Base-by-base conservation (phyloP, 2,797 vertebrate species). In the Novumbra hubbsi region DNA sequence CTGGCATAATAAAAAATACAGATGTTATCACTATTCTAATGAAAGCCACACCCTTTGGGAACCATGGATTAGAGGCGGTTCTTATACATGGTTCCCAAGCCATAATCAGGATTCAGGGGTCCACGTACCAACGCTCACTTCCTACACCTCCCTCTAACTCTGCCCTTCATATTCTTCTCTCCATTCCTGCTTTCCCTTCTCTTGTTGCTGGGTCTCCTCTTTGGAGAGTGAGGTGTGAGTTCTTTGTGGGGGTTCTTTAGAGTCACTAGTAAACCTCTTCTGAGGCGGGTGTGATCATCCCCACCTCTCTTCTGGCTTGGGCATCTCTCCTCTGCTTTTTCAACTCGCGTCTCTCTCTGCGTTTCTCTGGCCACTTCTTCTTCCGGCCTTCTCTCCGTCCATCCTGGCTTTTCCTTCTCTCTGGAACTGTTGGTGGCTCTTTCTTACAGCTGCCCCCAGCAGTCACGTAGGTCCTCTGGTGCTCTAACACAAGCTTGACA, bases 301-400 rank as follows among this genome's bases (percentile, higher is more conserved):
- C 68, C 57, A 82, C 85, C 77, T 83, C 85, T 38, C 85, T 75
- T 32, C 76, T 81, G 50, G 85, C 81, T 68, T 88, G 89, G 73
- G 87, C 87, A 57, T 89, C 83, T 72, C 83, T 90, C 79, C 87
- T 88, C 24, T 88, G 83, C 62, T 30, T 87, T 85, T 91, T 91
- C 41, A 89, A 78, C 80, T 89, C 82, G 70, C 75, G 80, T 62
- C 86, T 85, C 76, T 91, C 89, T 75, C 77, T 85, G 55, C 84
- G 77, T 48, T 73, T 86, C 68, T 89, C 87, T 17, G 87, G 87
- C 86, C 87, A 90, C 2, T 80, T 90, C 77, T 87, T 90, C 70
- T 49, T 83, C 75, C 60, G 81, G 72, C 70, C 66, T 28, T 30
- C 73, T 49, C 66, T 66, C 34, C 34, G 32, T 2, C 27, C 32